Evolutionary conservation across 2,888 invertebrate species (phyloP), one percentile per base, ranked within the genome.

Genomic region (Xestia c-nigrum): DNA sequence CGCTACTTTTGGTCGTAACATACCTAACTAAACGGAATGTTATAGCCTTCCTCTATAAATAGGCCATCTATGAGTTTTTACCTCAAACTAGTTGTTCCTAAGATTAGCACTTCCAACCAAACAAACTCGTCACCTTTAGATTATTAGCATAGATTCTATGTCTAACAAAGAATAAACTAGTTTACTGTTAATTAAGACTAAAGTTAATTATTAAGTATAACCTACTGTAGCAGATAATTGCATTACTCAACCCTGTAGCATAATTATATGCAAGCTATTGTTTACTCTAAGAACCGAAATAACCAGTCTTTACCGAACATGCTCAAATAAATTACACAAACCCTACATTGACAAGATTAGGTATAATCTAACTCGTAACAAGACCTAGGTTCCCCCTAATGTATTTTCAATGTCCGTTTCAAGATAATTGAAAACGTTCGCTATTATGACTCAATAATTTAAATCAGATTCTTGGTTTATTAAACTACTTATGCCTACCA

Each of bases 361-460:
- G 50, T 59, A 71, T 24, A 72, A 72, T 50, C 72, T 85, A 74
- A 76, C 72, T 68, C 64, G 67, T 83, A 80, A 77, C 77, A 50
- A 75, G 66, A 69, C 71, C 75, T 68, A 59, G 68, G 71, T 85
- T n/a, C 69, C 46, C 46, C 57, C 14, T 83, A 85, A 84, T 84
- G 82, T 75, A 83, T 83, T 85, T 85, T 74, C 80, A 83, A 85
- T 83, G 83, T 83, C 19, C 77, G 59, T 74, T 85, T 83, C 72
- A 76, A 78, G 76, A 81, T 85, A 84, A 82, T 79, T 82, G 85
- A 74, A 85, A 82, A 76, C 76, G 69, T 72, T 63, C 14, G 65
- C 72, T 72, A 71, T 64, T 71, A 76, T 69, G 71, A 72, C 52
- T 78, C 72, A 72, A 79, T 85, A 69, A 74, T 79, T 78, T 81